Percentiles rank a stretch among this genome's conserved stretches.
Evolutionary conservation across 2,888 invertebrate genomes (phyloP).

Genomic region (Ichneumoninae sp.): DNA sequence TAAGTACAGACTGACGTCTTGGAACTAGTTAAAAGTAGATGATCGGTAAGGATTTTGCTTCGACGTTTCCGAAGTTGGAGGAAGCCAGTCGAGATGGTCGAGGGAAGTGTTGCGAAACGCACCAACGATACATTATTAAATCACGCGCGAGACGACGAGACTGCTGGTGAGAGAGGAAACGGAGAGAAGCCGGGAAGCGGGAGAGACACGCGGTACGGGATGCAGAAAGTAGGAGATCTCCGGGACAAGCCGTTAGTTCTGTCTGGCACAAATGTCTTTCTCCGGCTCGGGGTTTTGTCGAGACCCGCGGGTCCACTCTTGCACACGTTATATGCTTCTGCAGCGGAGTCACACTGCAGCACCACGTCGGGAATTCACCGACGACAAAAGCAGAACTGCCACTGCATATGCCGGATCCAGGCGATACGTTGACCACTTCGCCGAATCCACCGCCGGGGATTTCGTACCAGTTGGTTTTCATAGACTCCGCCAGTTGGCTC

Average conservation of each 20-base stretch:
- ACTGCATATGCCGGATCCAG: neutral
- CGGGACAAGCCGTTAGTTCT: conserved; percentile 30
- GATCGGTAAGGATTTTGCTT: neutral
- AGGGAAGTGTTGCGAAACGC: conserved; percentile 7
- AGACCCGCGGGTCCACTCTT: conserved; percentile 16
- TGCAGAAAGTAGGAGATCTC: conserved; percentile 28
- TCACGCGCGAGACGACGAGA: conserved; percentile 1
- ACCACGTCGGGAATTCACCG: conserved; percentile 64
- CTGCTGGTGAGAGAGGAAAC: neutral
- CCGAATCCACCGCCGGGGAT: neutral
- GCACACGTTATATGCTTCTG: conserved; percentile 11
- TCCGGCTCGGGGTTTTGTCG: conserved; percentile 5
- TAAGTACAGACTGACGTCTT: too few species aligned
- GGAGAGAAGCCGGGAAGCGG: conserved; percentile 8
- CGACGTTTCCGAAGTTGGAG: conserved; percentile 10
- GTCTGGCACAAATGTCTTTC: conserved; percentile 31
- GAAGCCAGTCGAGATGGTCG: neutral
- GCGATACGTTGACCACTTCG: conserved; percentile 8
- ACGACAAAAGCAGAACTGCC: conserved; percentile 63
- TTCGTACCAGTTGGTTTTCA: neutral
- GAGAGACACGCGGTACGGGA: conserved; percentile 8
- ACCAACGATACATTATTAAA: conserved; percentile 46
- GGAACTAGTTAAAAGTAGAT: neutral
- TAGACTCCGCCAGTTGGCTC: neutral
- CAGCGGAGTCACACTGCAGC: conserved; percentile 1